Percentiles rank a stretch among this genome's conserved stretches.
These are phyloP conservation scores for Anagyrus pseudococci DNA, from an alignment of 2,888 invertebrate genomes.

Conservation along the genomic window DNA sequence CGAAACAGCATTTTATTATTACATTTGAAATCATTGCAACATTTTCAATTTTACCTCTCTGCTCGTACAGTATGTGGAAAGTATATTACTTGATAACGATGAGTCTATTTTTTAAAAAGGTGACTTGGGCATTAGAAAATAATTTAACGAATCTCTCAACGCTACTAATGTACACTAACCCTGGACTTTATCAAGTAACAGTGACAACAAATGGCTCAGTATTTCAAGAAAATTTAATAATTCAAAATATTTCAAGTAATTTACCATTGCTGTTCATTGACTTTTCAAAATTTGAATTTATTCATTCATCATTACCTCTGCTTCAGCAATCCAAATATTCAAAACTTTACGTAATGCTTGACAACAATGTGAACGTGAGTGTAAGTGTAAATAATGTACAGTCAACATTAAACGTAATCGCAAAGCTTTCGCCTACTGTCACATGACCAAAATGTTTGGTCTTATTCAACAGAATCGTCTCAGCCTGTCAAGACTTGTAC, in stretches of 20 bases:
- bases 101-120: too few relatives aligned
- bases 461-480: not conserved
- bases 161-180: too few relatives aligned
- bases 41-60: too few relatives aligned
- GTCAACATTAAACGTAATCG: not conserved
- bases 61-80: too few relatives aligned
- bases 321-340: not conserved
- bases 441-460: conserved; percentile 2
- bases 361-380: too few relatives aligned
- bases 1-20: too few relatives aligned
- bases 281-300: not conserved
- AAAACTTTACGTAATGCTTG: not conserved
- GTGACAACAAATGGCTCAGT: too few relatives aligned
- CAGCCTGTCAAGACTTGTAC: not conserved
- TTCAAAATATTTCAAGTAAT: not conserved
- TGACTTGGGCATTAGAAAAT: too few relatives aligned
- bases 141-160: too few relatives aligned
- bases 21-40: too few relatives aligned
- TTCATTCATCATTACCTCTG: not conserved
- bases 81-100: too few relatives aligned
- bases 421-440: not conserved
- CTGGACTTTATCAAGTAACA: too few relatives aligned
- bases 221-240: not conserved
- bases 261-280: not conserved
- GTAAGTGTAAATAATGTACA: not conserved